Base-by-base conservation (phyloP, 2,113 vertebrate species). In the Archilochus colubris region DNA sequence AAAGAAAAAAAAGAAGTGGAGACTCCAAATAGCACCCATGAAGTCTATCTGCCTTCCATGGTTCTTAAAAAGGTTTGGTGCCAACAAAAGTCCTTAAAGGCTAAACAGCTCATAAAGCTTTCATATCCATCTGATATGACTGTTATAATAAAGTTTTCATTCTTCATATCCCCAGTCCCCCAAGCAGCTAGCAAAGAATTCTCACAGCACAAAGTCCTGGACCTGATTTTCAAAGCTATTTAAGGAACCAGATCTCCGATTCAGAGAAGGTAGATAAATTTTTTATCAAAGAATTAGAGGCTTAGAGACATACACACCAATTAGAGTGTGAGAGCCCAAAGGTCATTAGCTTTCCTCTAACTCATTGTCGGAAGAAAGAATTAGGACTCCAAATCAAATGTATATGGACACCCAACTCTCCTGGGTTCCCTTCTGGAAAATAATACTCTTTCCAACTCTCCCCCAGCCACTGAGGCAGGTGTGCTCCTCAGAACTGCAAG, bases 361-460 rank as follows among this genome's bases (percentile, higher is more conserved):
- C 14, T 83, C 30, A 18, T 31, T 81, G 48, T 54, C 62, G 89
- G n/a, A 88, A 92, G 59, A 88, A 88, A 87, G 44, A 87, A 85
- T 46, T 13, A 62, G 36, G 44, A 59, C 25, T 78, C 44, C 6
- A 5, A 72, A 74, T 67, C 31, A 86, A 88, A 61, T 36, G 33
- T 55, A 59, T 48, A 40, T 4, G 72, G 68, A 93, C 31, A 46
- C 36, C 3, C 33, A 80, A 10, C 20, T 83, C 70, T 64, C 27
- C 27, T 24, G 17, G 6, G n/a, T 36, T 93, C 57, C 67, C 50
- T 78, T 43, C 79, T 94, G 86, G 72, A 85, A 96, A 94, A n/a
- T 63, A 82, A 82, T 36, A 77, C 18, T 48, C 75, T 6, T 63
- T 92, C 58, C 51, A 54, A 68, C 81, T 68, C 64, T 40, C 53